Evolutionary conservation across 1,140 invertebrate species (phyloP), one percentile per base, ranked within the genome.

Genomic region (Diorhabda sublineata): DNA sequence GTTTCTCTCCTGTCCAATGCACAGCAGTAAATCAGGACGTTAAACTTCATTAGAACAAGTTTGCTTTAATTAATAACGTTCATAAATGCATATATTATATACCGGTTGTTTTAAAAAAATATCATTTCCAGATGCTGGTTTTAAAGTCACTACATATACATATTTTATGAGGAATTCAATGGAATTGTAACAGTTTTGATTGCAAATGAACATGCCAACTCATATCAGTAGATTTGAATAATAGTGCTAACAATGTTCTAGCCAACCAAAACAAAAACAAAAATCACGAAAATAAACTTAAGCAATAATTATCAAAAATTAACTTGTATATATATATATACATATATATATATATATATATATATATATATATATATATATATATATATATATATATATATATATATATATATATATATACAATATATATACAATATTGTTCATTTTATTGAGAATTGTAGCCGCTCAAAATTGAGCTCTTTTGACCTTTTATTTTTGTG

Each of bases 41-140:
- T 64, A 64, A 56, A 42, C 63, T 56, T 64, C 56, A 64, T 64
- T 56, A 26, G 63, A 64, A 64, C 63, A 64, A 64, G 63, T 64
- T 64, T 57, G 11, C 47, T 42, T 60, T 59, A 67, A 67, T 67
- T 67, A 67, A 67, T 67, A 57, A 52, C 56, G 56, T 59, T 60
- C 65, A 59, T 26, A 26, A 26, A 26, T 26, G 26, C 26, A 26
- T 26, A 26, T 26, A 26, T 26, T 26, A 26, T 42, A 67, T 60
- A 67, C 65, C 65, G 56, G 65, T 67, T 67, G 57, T 5, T 59
- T 26, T 26, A 45, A 42, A 67, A 67, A 65, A 67, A 67, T 43
- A 42, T 11, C 5, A 66, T 57, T 66, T 47, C 8, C 47, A n/a
- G 57, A 9, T 58, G 26, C 26, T 26, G 26, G 26, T 26, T 26